These are phyloP conservation scores for Astropecten irregularis DNA, from an alignment of 53 echinoderm and acorn worm species.

Conservation along the genomic window DNA sequence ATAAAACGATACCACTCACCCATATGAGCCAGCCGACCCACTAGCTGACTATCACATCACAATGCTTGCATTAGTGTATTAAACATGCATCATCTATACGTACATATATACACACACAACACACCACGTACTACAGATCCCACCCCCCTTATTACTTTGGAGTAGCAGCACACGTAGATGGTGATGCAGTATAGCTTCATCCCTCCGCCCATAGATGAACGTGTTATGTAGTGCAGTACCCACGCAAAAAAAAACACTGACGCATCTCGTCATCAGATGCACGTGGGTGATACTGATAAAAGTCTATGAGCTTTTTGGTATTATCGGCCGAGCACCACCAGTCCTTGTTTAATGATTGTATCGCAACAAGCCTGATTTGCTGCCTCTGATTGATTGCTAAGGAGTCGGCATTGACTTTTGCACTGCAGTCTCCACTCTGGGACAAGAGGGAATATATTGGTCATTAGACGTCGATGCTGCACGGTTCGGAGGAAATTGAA, in stretches of 20 bases:
- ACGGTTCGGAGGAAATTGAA: constrained; percentile 16
- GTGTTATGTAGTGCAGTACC: no score
- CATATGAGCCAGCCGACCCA: neutral
- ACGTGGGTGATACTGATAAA: constrained; percentile 38
- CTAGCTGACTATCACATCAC: neutral
- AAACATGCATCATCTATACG: no score
- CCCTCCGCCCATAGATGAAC: neutral
- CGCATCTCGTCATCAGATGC: neutral
- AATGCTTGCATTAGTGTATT: constrained; percentile 5
- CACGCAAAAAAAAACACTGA: no score
- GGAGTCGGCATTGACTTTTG: constrained; percentile 32
- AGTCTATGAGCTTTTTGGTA: neutral
- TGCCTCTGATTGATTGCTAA: constrained; percentile 38
- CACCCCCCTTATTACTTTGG: neutral
- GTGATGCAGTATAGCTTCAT: neutral
- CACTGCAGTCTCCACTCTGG: neutral
- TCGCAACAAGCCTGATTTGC: neutral
- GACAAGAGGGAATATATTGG: neutral
- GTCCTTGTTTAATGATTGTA: neutral
- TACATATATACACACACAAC: no score
- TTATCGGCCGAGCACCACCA: neutral
- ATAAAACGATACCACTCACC: neutral
- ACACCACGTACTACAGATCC: no score
- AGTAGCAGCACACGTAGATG: neutral
- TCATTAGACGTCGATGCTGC: constrained; percentile 22